Conservation (phyloP, 2,888 invertebrate species). For the Blera fallax region DNA sequence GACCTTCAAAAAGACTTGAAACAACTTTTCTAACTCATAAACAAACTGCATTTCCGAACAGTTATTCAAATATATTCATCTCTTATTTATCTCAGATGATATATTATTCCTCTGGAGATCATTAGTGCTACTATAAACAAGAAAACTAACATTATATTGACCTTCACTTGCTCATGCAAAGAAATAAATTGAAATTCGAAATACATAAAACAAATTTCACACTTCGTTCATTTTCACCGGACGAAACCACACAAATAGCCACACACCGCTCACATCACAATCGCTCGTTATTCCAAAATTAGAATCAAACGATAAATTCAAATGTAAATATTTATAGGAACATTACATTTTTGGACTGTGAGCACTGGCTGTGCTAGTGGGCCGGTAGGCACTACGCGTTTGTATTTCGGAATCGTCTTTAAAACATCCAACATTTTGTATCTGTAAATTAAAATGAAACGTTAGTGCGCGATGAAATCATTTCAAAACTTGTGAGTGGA, state of each 20-base stretch:
- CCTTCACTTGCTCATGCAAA: slow-evolving; percentile 7
- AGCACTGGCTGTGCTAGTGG: not conserved
- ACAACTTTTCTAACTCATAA: too few relatives aligned
- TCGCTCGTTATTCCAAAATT: slow-evolving; percentile 43
- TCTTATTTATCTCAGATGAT: too few relatives aligned
- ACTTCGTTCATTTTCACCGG: slow-evolving; percentile 6
- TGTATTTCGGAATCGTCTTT: slow-evolving; percentile 10
- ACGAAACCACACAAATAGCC: not conserved
- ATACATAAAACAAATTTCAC: slow-evolving; percentile 15
- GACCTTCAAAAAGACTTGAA: too few relatives aligned
- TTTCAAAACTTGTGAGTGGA: not conserved
- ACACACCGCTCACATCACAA: not conserved
- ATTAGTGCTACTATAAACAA: not conserved
- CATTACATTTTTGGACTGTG: slow-evolving; percentile 29
- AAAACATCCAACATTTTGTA: slow-evolving; percentile 3
- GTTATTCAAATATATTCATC: not conserved
- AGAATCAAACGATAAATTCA: slow-evolving; percentile 38
- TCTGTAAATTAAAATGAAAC: slow-evolving; percentile 15
- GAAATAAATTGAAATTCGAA: not conserved
- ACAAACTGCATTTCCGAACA: too few relatives aligned
- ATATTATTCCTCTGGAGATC: not conserved
- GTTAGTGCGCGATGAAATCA: slow-evolving; percentile 14
- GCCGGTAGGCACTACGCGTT: not conserved
- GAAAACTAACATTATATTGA: not conserved
- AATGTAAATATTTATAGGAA: slow-evolving; percentile 48